phyloP scores from a whole-genome alignment of 35 echinoderm and acorn worm genomes.

The Heliocidaris tuberculata region DNA sequence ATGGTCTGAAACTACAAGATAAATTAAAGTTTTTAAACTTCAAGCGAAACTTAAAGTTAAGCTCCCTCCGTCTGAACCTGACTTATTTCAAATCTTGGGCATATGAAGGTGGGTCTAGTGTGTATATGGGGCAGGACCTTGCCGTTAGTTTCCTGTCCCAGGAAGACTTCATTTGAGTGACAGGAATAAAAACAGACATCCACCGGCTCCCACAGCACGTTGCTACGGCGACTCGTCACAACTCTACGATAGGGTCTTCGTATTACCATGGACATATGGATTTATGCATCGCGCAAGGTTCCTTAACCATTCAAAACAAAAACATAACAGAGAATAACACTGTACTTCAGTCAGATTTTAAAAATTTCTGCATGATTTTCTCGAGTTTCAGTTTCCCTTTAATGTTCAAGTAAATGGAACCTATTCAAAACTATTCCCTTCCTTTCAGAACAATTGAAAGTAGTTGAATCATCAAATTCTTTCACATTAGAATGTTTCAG shows the following conservation, averaged over 20 bases:
- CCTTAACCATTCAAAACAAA: not conserved
- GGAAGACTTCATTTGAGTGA: not conserved
- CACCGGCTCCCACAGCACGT: not conserved
- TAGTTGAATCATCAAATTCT: too few relatives aligned
- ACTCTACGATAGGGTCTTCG: not conserved
- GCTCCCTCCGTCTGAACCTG: too few relatives aligned
- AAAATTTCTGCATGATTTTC: too few relatives aligned
- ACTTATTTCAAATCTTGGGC: not conserved
- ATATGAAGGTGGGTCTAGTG: not conserved
- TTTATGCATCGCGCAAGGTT: not conserved
- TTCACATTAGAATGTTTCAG: too few relatives aligned
- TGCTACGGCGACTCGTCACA: slow-evolving; percentile 22
- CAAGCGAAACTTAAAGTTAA: too few relatives aligned
- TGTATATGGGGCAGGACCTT: not conserved
- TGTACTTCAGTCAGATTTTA: too few relatives aligned
- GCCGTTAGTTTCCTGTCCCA: not conserved
- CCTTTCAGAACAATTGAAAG: too few relatives aligned
- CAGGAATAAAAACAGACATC: slow-evolving; percentile 11
- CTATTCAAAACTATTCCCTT: too few relatives aligned
- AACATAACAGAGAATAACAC: not conserved
- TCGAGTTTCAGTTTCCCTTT: too few relatives aligned
- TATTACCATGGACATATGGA: not conserved
- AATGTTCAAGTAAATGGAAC: too few relatives aligned
- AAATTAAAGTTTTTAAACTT: too few relatives aligned
- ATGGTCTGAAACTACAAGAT: too few relatives aligned